A percentile compares a stretch with the other conserved stretches of the same genome.
These are phyloP conservation scores for Meleagris gallopavo DNA, from an alignment of 2,113 vertebrate species.

Conservation along the genomic window DNA sequence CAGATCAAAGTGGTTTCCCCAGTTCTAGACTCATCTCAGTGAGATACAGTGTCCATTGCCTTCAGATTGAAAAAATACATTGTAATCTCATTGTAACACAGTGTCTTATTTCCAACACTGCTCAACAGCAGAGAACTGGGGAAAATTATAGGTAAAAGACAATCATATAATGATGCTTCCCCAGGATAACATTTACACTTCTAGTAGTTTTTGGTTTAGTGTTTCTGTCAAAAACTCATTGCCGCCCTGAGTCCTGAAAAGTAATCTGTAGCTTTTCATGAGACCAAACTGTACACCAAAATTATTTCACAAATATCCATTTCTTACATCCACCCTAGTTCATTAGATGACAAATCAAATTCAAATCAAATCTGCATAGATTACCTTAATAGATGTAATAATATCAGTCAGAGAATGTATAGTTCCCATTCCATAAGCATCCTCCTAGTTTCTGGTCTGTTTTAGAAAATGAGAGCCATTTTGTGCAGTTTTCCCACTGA, in stretches of 20 bases:
- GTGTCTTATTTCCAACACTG: not conserved
- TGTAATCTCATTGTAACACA: not conserved
- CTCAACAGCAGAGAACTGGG: not conserved
- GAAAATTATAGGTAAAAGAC: not conserved
- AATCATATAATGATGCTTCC: not conserved
- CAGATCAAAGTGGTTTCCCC: not conserved
- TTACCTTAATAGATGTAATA: accelerated
- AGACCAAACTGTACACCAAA: not conserved
- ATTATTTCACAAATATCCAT: not conserved
- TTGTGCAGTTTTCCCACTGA: not conserved
- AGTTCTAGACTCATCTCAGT: not conserved
- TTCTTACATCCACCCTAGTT: not conserved
- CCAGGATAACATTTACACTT: not conserved
- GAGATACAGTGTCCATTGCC: not conserved
- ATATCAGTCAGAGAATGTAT: not conserved
- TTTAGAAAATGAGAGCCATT: not conserved
- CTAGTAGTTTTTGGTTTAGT: not conserved
- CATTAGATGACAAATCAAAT: not conserved
- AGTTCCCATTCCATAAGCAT: not conserved
- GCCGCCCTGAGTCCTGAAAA: not conserved
- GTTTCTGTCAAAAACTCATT: not conserved
- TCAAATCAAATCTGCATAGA: not conserved
- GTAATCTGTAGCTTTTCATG: not conserved
- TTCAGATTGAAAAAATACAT: not conserved
- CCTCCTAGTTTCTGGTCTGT: not conserved